Conservation (phyloP, 37 sponge, comb jelly and placozoan species). For the Dysidea cf. avara region DNA sequence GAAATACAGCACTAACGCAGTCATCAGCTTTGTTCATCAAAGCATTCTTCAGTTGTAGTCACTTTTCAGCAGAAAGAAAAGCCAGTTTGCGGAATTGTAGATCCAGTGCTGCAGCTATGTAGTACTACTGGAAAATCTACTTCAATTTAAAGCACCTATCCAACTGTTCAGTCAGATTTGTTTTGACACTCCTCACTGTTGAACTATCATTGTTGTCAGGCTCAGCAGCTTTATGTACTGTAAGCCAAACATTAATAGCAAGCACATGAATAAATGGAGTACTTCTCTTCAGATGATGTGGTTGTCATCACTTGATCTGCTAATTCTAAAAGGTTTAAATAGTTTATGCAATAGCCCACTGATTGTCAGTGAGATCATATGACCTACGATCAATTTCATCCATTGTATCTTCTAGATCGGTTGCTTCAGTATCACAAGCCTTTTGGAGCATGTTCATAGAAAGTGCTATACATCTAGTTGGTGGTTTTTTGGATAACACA, state of each 20-base stretch:
- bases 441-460: constrained; percentile 1
- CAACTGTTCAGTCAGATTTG: not conserved
- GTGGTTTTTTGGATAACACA: not conserved
- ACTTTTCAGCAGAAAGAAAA: not conserved
- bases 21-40: not conserved
- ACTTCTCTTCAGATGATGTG: constrained; percentile 4
- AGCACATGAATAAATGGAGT: not conserved
- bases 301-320: not conserved
- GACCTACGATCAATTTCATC: not conserved
- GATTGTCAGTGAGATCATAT: not conserved
- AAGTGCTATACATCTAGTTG: not conserved
- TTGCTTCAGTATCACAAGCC: not conserved
- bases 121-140: not conserved
- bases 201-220: not conserved
- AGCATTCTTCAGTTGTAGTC: not conserved
- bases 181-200: not conserved
- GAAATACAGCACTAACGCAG: not conserved
- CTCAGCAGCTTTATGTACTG: too few relatives aligned
- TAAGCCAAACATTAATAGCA: too few relatives aligned
- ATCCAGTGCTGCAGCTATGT: constrained; percentile 6
- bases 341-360: not conserved
- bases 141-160: not conserved
- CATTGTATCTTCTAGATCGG: constrained; percentile 2
- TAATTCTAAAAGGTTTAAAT: constrained; percentile 1
- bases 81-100: not conserved